Base-by-base conservation (phyloP, 2,888 invertebrate species). In the Beris chalybata region DNA sequence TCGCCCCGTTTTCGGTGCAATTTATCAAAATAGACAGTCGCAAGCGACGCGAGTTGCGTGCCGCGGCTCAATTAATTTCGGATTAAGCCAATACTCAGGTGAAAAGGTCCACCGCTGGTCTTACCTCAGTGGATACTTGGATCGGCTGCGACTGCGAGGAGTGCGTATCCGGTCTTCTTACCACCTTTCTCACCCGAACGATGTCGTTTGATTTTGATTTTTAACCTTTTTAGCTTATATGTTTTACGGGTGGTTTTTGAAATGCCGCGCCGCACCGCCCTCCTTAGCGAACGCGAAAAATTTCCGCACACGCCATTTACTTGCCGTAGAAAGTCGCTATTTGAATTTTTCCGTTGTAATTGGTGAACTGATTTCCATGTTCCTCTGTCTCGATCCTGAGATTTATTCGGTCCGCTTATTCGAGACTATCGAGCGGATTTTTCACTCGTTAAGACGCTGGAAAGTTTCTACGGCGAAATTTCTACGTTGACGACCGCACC, bases 1-100 rank as follows among this genome's bases (percentile, higher is more conserved):
- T 38, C 38, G 38, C 7, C 5, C 32, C 38, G 38, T 71, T 71
- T 32, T 69, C 70, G 70, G 69, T 70, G 71, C 70, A 70, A 72
- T 72, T 72, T 72, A 72, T 72, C 72, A 72, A 72, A 72, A 72
- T 71, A 71, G 72, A 72, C 72, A 72, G 68, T 69, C 47, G 71
- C 67, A 67, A 67, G 63, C 72, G 68, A 70, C 47, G 71, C 67
- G 68, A 67, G 63, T 72, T 72, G 72, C 72, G 72, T 72, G 72
- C 69, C 69, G 66, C 69, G 68, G 69, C 68, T 71, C 72, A 72
- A 72, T 72, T 72, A 72, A 72, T 72, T 72, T 71, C 72, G 71
- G 70, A 72, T 72, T 72, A 70, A 70, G 71, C 70, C 71, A 71
- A 70, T 70, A 71, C 66, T 70, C 71, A 68, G 69, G 70, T 67